Percentiles rank a stretch among this genome's conserved stretches.
phyloP scores from a whole-genome alignment of 2,888 invertebrate species.

The Platerodrilus igneus region DNA sequence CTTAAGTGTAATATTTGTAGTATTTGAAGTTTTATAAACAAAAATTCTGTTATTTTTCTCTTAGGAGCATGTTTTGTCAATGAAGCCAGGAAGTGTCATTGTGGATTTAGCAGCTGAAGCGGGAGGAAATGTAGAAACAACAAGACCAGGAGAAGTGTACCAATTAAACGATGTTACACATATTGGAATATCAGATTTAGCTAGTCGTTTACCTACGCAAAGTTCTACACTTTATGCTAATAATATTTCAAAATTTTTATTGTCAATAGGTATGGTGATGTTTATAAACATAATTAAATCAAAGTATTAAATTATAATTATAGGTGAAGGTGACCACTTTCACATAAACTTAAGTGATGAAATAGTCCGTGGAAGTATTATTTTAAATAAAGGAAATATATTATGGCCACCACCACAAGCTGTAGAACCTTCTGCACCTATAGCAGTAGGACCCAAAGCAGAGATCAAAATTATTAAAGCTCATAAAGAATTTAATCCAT shows the following conservation, averaged over 20 bases:
- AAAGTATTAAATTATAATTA: conserved; percentile 15
- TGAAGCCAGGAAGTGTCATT: conserved; percentile 85
- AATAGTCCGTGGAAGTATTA: conserved; percentile 78
- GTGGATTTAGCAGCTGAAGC: conserved; percentile 87
- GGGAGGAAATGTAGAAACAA: conserved; percentile 83
- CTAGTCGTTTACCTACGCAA: conserved; percentile 80
- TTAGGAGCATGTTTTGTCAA: conserved; percentile 69
- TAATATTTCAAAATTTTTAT: conserved; percentile 80
- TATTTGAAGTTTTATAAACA: conserved; percentile 2
- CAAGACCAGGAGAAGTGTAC: conserved; percentile 69
- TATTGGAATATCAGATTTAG: conserved; percentile 79
- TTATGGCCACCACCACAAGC: conserved; percentile 78
- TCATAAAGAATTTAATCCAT: conserved; percentile 56
- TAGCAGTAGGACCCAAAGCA: conserved; percentile 45
- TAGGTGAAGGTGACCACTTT: conserved; percentile 73
- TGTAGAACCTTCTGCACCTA: conserved; percentile 50
- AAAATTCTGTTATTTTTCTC: conserved; percentile 18
- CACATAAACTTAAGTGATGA: conserved; percentile 79
- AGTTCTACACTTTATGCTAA: conserved; percentile 86
- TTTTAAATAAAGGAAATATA: conserved; percentile 68
- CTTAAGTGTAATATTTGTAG: conserved; percentile 6
- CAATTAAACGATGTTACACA: conserved; percentile 77
- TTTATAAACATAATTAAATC: conserved; percentile 1
- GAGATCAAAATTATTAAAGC: conserved; percentile 36
- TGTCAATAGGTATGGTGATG: conserved; percentile 64